phyloP scores from a whole-genome alignment of 2,797 vertebrate genomes.

The Poeciliopsis presidionis region DNA sequence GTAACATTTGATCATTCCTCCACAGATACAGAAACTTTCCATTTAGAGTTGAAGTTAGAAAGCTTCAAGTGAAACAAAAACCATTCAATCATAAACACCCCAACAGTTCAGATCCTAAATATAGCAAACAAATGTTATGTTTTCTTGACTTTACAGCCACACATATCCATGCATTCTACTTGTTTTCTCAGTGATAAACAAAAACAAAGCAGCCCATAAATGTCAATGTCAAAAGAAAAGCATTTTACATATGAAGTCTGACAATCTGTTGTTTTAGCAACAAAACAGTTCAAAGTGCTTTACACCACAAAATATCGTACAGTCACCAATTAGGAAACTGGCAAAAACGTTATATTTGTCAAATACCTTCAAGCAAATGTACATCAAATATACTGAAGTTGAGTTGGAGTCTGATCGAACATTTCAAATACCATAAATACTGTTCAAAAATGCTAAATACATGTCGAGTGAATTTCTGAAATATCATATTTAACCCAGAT shows the following conservation, averaged over 20 bases:
- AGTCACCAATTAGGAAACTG: no score
- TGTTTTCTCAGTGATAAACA: neutral
- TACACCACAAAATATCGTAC: no score
- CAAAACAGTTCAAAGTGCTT: no score
- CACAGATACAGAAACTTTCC: neutral
- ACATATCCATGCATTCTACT: neutral
- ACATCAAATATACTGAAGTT: no score
- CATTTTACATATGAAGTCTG: neutral
- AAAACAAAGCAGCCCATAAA: neutral
- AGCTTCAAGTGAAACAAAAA: neutral
- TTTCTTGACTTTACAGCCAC: neutral
- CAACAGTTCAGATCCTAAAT: neutral
- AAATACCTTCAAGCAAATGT: no score
- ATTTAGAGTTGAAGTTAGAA: neutral
- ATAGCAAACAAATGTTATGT: no score
- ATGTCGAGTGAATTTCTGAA: neutral
- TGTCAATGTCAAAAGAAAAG: neutral
- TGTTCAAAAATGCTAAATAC: neutral
- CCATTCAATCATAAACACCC: neutral
- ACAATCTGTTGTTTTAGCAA: neutral
- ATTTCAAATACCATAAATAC: neutral
- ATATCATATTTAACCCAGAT: no score
- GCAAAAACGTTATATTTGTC: no score
- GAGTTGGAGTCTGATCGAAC: neutral
- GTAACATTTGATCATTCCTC: neutral